A percentile compares a stretch with the other conserved stretches of the same genome.
These are phyloP conservation scores for Physella acuta DNA, from an alignment of 1,140 invertebrate genomes.

Conservation along the genomic window DNA sequence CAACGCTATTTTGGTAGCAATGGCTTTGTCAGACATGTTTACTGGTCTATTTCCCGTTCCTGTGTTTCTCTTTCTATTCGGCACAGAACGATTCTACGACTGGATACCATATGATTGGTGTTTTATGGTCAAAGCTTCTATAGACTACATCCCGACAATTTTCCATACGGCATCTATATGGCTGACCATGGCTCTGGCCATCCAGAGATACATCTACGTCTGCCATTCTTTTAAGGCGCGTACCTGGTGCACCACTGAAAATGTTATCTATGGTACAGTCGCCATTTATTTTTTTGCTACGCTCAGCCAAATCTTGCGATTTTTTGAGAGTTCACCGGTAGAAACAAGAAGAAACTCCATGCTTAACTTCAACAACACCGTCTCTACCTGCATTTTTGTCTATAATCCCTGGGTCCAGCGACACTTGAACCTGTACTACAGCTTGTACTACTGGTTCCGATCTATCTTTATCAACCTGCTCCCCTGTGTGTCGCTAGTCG, in stretches of 20 bases:
- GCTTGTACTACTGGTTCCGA: conserved; percentile 79
- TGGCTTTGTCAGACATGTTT: conserved; percentile 91
- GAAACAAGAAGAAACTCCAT: conserved; percentile 68
- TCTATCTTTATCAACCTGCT: conserved; percentile 87
- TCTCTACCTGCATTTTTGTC: conserved; percentile 37
- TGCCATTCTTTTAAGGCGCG: conserved; percentile 81
- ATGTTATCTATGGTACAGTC: conserved; percentile 75
- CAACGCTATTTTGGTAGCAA: conserved; percentile 72
- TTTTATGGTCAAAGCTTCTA: conserved; percentile 69
- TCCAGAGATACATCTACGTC: conserved; percentile 86
- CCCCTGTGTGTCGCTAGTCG: conserved; percentile 84
- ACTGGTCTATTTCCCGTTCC: conserved; percentile 86
- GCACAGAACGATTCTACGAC: conserved; percentile 78
- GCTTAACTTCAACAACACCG: conserved; percentile 61
- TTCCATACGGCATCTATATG: conserved; percentile 92
- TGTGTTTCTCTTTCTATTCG: conserved; percentile 87
- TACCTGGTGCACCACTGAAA: conserved; percentile 84
- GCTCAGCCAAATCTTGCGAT: conserved; percentile 76
- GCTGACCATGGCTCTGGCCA: conserved; percentile 80
- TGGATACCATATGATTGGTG: conserved; percentile 63
- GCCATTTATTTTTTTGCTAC: conserved; percentile 75
- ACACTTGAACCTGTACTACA: conserved; percentile 75
- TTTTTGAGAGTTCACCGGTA: conserved; percentile 69
- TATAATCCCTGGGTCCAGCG: conserved; percentile 54
- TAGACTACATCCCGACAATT: conserved; percentile 71